Base-by-base conservation (phyloP, 1,140 invertebrate species). In the Lethrus apterus region DNA sequence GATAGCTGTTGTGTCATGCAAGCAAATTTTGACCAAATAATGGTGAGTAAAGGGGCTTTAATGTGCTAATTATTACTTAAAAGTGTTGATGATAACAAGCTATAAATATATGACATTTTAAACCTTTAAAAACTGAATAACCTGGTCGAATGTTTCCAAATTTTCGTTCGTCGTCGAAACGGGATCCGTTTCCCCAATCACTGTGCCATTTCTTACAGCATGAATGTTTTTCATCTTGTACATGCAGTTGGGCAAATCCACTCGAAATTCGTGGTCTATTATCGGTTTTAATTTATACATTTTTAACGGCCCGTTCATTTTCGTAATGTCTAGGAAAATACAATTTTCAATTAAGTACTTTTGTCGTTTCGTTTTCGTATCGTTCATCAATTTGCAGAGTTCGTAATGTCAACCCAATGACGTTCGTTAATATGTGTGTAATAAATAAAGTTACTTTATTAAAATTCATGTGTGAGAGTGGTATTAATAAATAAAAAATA, bases 51-150 rank as follows among this genome's bases (percentile, higher is more conserved):
- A 18, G 3, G 21, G 10, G 10, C 29, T 20, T 9, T 32, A 23
- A 14, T 20, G 14, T 15, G 15, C 40, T 29, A 29, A 42, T 17
- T 15, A 29, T 7, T 13, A 42, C 23, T 17, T 15, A 21, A 42
- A 17, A 26, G 5, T 29, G 40, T 42, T 42, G 29, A 13, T 15
- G 17, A 24, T 11, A 26, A 26, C 13, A 14, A 11, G 23, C n/a
- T 29, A 42, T 29, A 29, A 42, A 26, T 42, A 42, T 18, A 24
- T 26, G 40, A 15, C 10, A 15, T 15, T 24, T 26, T 42, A 74
- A 79, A 81, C 78, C 78, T 81, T 74, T 63, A 80, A 71, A 74
- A 81, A 75, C 66, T 72, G 75, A 66, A 74, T 78, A 81, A 82
- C 79, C 78, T 82, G 75, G 63, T 77, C 69, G 68, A 68, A 69